A percentile compares a stretch with the other conserved stretches of the same genome.
Evolutionary conservation across 2,888 invertebrate species (phyloP).

Genomic region (Drosophila mimetica): DNA sequence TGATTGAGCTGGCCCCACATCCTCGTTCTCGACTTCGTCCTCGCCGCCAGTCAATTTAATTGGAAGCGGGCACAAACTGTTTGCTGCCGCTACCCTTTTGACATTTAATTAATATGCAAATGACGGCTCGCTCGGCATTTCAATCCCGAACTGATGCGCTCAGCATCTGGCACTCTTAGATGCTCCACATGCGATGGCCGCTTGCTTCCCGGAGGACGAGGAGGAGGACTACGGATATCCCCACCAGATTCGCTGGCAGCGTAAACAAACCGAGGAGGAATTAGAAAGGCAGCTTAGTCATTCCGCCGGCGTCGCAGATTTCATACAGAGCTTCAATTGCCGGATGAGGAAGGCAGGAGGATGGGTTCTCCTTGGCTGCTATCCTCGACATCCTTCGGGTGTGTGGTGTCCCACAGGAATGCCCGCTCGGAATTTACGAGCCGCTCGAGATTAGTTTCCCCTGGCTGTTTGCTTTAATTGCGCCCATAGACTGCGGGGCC

Average conservation of each 20-base stretch:
- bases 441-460: slow-evolving; percentile 75
- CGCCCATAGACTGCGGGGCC: slow-evolving; percentile 45
- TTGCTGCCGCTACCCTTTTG: slow-evolving; percentile 60
- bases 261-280: slow-evolving; percentile 40
- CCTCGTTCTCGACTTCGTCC: neutral
- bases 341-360: slow-evolving; percentile 2
- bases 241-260: slow-evolving; percentile 15
- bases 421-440: slow-evolving; percentile 74
- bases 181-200: slow-evolving; percentile 39
- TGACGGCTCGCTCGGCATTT: slow-evolving; percentile 43
- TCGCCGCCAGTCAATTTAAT: slow-evolving; percentile 42
- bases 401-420: slow-evolving; percentile 61
- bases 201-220: slow-evolving; percentile 4
- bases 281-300: slow-evolving; percentile 74
- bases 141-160: slow-evolving; percentile 7
- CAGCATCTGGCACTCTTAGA: slow-evolving; percentile 16
- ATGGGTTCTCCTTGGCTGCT: slow-evolving; percentile 1
- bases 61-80: slow-evolving; percentile 41
- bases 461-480: slow-evolving; percentile 75
- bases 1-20: slow-evolving; percentile 8
- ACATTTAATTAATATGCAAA: slow-evolving; percentile 80
- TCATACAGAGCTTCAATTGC: slow-evolving; percentile 72
- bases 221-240: neutral
- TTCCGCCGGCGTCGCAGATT: slow-evolving; percentile 71
- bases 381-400: slow-evolving; percentile 30